Evolutionary conservation across 1,140 invertebrate species (phyloP).

Genomic region (Heterodera carotae): DNA sequence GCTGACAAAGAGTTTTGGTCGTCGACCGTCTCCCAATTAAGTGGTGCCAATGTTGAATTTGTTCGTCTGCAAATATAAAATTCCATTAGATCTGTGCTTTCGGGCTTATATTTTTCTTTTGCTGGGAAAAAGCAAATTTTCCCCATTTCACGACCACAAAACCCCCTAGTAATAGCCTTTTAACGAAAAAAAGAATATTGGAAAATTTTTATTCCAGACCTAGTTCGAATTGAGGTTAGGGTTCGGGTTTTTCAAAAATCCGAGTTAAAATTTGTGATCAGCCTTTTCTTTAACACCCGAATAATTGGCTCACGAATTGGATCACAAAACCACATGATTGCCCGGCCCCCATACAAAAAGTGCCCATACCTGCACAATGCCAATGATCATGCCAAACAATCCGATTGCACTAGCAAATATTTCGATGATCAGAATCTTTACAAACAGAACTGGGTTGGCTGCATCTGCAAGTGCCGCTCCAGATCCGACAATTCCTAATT

Average conservation of each 20-base stretch:
- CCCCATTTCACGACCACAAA: no score
- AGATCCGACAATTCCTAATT: conserved; percentile 78
- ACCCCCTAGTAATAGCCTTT: no score
- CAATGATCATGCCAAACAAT: conserved; percentile 94
- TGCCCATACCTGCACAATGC: conserved; percentile 77
- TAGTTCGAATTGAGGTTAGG: no score
- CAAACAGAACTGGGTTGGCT: conserved; percentile 87
- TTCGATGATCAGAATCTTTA: conserved; percentile 95
- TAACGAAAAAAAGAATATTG: no score
- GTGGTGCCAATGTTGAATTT: conserved; percentile 27
- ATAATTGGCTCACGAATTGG: no score
- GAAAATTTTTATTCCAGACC: conserved; percentile 13
- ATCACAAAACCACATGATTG: neutral
- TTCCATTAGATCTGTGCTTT: no score
- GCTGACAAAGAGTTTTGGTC: neutral
- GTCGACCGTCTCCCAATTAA: neutral
- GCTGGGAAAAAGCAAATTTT: no score
- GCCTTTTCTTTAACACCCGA: no score
- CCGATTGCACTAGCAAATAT: conserved; percentile 97
- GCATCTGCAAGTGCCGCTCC: conserved; percentile 93
- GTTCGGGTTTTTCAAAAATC: no score
- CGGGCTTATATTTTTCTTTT: no score
- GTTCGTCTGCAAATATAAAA: conserved; percentile 23
- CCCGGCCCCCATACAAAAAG: neutral
- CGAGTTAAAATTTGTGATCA: no score